Evolutionary conservation across 2,113 vertebrate species (phyloP), one percentile per base, ranked within the genome.

Genomic region (Nerophis ophidion): DNA sequence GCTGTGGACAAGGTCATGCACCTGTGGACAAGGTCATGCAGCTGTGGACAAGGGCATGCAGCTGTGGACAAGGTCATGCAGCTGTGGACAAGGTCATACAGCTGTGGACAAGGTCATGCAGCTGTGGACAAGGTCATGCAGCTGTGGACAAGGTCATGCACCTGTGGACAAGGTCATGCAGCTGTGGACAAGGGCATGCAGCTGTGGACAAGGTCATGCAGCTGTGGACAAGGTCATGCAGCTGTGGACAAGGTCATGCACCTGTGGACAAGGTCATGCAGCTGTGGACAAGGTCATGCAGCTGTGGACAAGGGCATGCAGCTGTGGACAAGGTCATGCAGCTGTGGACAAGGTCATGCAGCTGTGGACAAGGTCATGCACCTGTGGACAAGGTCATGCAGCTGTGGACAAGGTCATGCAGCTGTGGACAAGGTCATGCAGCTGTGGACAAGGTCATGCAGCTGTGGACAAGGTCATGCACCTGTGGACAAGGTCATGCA

Each of bases 1-100:
- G 38, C 54, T 56, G 54, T 56, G 54, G 54, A 56, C 10, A 42
- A 42, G 54, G 34, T 47, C 8, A 15, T 58, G 19, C n/a, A 56
- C 54, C 54, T 56, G 54, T 56, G 54, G 54, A 56, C 10, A 42
- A 42, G 54, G 34, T 47, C 8, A 15, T 58, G 19, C n/a, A 56
- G 38, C 54, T 56, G 54, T 56, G 54, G 54, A 56, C 10, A 42
- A 42, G 54, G 34, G 34, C 8, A 15, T 58, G 19, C n/a, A 56
- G 38, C 54, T 56, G 54, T 56, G 54, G 54, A 56, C 10, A 42
- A 42, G 54, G 34, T 47, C 8, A 15, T 58, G 19, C n/a, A 56
- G 38, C 54, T 56, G 54, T 56, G 54, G 54, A 56, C 10, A 42
- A 42, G 54, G 34, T 47, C 8, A 15, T 58, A n/a, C n/a, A 56